phyloP scores from a whole-genome alignment of 2,888 invertebrate species.

The Hydrotaea cyrtoneurina region DNA sequence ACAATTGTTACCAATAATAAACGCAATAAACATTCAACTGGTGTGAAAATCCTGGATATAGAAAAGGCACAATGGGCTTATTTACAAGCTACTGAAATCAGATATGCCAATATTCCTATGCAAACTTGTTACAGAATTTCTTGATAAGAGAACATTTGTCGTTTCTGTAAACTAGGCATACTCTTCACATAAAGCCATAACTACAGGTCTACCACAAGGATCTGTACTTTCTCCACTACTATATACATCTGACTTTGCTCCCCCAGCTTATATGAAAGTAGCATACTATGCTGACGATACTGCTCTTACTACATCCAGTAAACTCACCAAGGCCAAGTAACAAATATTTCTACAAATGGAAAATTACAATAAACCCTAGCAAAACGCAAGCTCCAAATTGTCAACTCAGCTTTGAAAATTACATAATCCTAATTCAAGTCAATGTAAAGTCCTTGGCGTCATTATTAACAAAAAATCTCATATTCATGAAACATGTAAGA shows the following conservation, averaged over 20 bases:
- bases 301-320: not conserved
- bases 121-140: conserved; percentile 10
- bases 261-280: not conserved
- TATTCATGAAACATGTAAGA: too few relatives aligned
- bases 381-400: too few relatives aligned
- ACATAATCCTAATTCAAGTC: too few relatives aligned
- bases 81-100: not conserved
- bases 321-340: not conserved
- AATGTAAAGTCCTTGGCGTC: too few relatives aligned
- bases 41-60: not conserved
- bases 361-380: too few relatives aligned
- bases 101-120: not conserved
- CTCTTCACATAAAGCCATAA: too few relatives aligned
- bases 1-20: not conserved
- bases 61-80: conserved; percentile 1
- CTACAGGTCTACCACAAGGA: conserved; percentile 9
- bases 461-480: too few relatives aligned
- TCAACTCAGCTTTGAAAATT: too few relatives aligned
- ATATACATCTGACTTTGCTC: not conserved
- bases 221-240: not conserved
- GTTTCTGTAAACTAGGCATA: not conserved
- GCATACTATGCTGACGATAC: conserved; percentile 12
- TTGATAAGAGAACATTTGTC: not conserved
- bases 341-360: too few relatives aligned
- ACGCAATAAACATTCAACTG: not conserved